Percentiles rank a stretch among this genome's conserved stretches.
Conservation (phyloP, 2,888 invertebrate genomes). For the Dascillus cervinus region DNA sequence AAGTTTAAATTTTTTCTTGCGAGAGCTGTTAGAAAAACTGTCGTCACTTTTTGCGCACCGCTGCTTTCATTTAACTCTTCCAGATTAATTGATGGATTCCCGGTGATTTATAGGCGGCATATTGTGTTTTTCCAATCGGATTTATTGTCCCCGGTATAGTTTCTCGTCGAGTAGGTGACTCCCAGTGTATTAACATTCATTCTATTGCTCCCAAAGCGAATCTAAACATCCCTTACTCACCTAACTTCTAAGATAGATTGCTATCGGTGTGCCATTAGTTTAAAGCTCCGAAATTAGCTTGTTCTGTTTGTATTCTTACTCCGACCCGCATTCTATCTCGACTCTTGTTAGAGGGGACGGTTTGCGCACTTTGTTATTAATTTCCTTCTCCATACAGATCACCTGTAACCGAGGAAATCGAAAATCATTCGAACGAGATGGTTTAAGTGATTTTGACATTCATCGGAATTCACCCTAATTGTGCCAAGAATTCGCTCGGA, state of each 20-base stretch:
- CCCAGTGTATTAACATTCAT: slow-evolving; percentile 7
- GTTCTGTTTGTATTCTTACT: no score
- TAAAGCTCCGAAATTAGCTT: slow-evolving; percentile 18
- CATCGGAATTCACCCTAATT: slow-evolving; percentile 8
- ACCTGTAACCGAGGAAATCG: slow-evolving; percentile 15
- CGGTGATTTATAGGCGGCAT: no score
- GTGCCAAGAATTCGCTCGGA: no score
- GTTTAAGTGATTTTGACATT: slow-evolving; percentile 13
- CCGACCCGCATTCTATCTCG: slow-evolving; percentile 17
- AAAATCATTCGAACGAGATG: slow-evolving; percentile 13
- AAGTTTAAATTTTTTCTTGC: no score
- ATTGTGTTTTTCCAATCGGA: no score
- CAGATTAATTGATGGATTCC: no score
- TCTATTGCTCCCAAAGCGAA: slow-evolving; percentile 1
- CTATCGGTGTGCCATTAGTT: slow-evolving; percentile 21
- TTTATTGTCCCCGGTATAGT: no score
- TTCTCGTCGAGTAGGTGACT: no score
- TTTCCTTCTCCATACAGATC: slow-evolving; percentile 15
- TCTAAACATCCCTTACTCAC: slow-evolving; percentile 10
- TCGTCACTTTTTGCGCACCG: no score
- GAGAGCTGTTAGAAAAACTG: no score
- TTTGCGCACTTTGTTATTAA: slow-evolving; percentile 16
- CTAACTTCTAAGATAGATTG: slow-evolving; percentile 16
- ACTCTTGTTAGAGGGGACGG: slow-evolving; percentile 11
- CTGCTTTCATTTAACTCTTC: no score